A percentile compares a stretch with the other conserved stretches of the same genome.
phyloP scores from a whole-genome alignment of 2,888 invertebrate species.

The Chironomus tentans region DNA sequence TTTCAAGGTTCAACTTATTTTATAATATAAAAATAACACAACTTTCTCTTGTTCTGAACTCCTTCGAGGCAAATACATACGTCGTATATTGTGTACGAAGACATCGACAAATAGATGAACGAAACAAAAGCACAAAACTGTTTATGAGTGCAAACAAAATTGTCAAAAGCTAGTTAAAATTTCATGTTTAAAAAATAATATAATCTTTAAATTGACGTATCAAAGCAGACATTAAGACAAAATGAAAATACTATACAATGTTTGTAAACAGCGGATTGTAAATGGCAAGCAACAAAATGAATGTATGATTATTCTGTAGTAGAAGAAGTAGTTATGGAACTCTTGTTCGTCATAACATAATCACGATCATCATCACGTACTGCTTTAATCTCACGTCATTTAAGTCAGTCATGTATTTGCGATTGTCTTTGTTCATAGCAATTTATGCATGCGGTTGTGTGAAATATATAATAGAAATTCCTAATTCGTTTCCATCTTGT shows the following conservation, averaged over 20 bases:
- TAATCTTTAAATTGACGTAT: no score
- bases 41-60: not conserved
- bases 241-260: no score
- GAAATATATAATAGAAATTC: no score
- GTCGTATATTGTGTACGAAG: not conserved
- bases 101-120: no score
- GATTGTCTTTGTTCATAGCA: conserved; percentile 6
- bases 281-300: not conserved
- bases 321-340: not conserved
- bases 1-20: not conserved
- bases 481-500: not conserved
- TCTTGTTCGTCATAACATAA: not conserved
- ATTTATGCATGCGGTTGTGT: not conserved
- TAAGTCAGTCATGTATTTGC: conserved; percentile 18
- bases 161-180: not conserved
- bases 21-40: no score
- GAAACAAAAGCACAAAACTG: not conserved
- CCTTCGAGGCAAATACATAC: not conserved
- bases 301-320: not conserved
- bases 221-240: no score
- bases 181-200: no score
- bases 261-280: not conserved
- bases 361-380: conserved; percentile 3
- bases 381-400: conserved; percentile 12
- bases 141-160: not conserved